Base-by-base conservation (phyloP, 2,888 invertebrate species). In the Lamellibrachia satsuma region DNA sequence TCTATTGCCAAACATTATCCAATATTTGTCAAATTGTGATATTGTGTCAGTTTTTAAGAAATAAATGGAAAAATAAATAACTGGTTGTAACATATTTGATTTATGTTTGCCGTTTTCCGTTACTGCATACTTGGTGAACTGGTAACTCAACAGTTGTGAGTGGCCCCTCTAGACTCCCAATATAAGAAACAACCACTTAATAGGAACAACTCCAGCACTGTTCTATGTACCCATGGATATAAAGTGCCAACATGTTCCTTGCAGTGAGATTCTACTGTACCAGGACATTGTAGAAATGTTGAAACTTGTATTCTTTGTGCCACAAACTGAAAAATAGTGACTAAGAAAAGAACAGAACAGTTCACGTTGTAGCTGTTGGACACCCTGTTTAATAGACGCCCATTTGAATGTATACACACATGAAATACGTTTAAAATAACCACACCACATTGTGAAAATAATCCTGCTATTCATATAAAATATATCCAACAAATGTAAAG, bases 381-480 rank as follows among this genome's bases (percentile, higher is more conserved):
- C 9, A 4, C 9, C 6, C 7, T n/a, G 22, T 75, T 75, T 75
- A 75, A 75, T 75, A 75, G 75, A 15, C 75, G 22, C 22, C 22
- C 75, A 75, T 6, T 8, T 75, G 75, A 6, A 75, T 75, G 22
- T 75, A 75, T 11, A 22, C 75, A 75, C 15, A 15, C 60, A 60
- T 22, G 22, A 15, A 15, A 55, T 39, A 39, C 0, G 39, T 22
- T 75, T 15, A 15, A 15, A 11, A 75, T 22, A 75, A 75, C 15
- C 75, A 75, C 75, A 11, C 15, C 11, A 15, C 75, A 22, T 15
- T 75, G 75, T 75, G 75, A 75, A 75, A 75, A 75, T 75, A 75
- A 75, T 75, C 75, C 75, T 75, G 75, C 75, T 75, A 75, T 75
- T 22, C n/a, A 75, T 75, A 75, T 75, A 75, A 75, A 75, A 75